Conservation (phyloP, 2,888 invertebrate genomes). For the Nemoura dubitans region DNA sequence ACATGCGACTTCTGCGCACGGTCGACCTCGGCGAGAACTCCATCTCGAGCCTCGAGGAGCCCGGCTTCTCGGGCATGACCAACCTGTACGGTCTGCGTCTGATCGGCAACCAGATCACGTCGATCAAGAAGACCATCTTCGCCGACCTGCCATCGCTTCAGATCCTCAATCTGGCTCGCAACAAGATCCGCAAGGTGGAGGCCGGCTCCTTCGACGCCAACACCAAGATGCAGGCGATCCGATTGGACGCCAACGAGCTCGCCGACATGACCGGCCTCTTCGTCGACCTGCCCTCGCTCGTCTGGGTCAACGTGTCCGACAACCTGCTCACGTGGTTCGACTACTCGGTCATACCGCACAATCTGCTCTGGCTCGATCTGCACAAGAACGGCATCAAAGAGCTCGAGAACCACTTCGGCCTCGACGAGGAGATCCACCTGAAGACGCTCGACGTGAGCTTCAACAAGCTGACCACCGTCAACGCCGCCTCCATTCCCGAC, state of each 20-base stretch:
- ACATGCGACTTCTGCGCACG: conserved; percentile 85
- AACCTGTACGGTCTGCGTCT: conserved; percentile 88
- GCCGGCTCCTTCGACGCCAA: conserved; percentile 83
- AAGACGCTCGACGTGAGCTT: conserved; percentile 91
- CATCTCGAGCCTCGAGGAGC: conserved; percentile 81
- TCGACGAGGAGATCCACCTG: conserved; percentile 76
- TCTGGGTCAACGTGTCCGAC: conserved; percentile 92
- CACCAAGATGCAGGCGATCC: conserved; percentile 82
- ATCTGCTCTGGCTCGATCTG: conserved; percentile 88
- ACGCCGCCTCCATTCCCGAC: conserved; percentile 80
- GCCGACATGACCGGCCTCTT: conserved; percentile 86
- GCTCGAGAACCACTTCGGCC: conserved; percentile 77
- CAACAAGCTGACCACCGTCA: conserved; percentile 83
- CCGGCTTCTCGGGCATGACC: conserved; percentile 83
- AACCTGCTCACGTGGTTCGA: conserved; percentile 90
- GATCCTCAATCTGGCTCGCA: conserved; percentile 87
- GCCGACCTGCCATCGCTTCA: conserved; percentile 82
- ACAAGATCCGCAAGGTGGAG: conserved; percentile 80
- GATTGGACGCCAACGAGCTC: conserved; percentile 86
- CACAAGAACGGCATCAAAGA: conserved; percentile 86
- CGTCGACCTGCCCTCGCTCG: conserved; percentile 80
- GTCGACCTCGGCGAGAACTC: conserved; percentile 92
- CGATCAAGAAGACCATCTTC: conserved; percentile 82
- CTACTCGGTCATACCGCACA: conserved; percentile 82
- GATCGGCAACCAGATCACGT: conserved; percentile 87